phyloP scores from a whole-genome alignment of 1,140 invertebrate species.

The Hyphantria cunea region DNA sequence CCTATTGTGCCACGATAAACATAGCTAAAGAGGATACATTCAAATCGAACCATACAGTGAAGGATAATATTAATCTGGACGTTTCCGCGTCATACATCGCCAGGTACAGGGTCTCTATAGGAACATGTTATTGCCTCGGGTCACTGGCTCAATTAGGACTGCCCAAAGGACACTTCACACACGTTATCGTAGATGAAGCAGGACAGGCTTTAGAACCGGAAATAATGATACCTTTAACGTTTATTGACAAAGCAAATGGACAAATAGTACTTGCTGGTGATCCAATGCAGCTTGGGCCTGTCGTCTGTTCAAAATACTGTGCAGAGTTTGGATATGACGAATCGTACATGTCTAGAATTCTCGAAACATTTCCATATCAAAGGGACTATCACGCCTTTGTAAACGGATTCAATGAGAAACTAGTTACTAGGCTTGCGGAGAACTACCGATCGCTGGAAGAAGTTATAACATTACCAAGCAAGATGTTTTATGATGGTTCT shows the following conservation, averaged over 20 bases:
- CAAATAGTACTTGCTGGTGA: conserved; percentile 94
- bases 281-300: conserved; percentile 94
- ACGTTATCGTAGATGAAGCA: conserved; percentile 95
- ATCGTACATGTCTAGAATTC: conserved; percentile 88
- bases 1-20: conserved; percentile 87
- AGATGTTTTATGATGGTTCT: conserved; percentile 91
- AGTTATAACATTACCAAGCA: conserved; percentile 89
- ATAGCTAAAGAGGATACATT: conserved; percentile 78
- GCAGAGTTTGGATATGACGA: conserved; percentile 84
- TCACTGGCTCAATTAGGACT: conserved; percentile 86
- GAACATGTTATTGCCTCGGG: conserved; percentile 90
- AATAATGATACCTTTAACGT: conserved; percentile 88
- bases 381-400: conserved; percentile 80
- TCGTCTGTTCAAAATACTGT: conserved; percentile 87
- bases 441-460: conserved; percentile 92
- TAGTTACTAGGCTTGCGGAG: conserved; percentile 88
- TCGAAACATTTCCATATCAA: conserved; percentile 85
- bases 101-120: conserved; percentile 89
- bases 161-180: conserved; percentile 90
- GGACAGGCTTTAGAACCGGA: conserved; percentile 96
- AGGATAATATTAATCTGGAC: conserved; percentile 75
- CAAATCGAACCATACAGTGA: conserved; percentile 63
- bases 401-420: conserved; percentile 85
- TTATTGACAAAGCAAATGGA: conserved; percentile 78
- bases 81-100: conserved; percentile 84